Evolutionary conservation across 2,113 vertebrate genomes (phyloP).

Genomic region (Procavia capensis): DNA sequence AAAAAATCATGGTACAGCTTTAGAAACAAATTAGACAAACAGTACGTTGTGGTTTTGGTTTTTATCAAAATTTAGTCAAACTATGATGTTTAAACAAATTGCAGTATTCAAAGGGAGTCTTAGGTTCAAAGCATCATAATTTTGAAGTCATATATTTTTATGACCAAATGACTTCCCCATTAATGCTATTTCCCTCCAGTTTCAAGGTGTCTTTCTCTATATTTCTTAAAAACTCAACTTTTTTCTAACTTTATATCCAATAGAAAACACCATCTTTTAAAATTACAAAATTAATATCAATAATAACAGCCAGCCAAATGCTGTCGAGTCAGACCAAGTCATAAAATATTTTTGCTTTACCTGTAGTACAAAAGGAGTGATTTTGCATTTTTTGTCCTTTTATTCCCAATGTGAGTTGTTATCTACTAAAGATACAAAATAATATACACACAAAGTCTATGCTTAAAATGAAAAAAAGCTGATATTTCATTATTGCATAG

Average conservation of each 20-base stretch:
- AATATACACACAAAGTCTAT: not conserved
- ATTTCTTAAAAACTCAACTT: constrained; percentile 2
- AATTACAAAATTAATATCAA: not conserved
- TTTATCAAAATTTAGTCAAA: constrained; percentile 19
- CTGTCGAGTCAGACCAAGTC: no score
- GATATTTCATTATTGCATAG: not conserved
- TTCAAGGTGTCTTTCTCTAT: not conserved
- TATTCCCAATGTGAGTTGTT: not conserved
- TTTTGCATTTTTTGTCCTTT: not conserved
- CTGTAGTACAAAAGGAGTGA: not conserved
- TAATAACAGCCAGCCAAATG: no score
- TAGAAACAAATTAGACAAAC: not conserved
- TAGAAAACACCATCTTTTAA: not conserved
- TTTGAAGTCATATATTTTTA: not conserved
- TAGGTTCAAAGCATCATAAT: not conserved
- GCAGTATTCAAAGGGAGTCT: not conserved
- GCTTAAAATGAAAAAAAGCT: not conserved
- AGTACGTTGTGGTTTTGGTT: not conserved
- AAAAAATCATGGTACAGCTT: not conserved
- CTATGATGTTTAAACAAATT: not conserved
- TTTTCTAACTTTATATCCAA: not conserved
- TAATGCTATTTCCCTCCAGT: not conserved
- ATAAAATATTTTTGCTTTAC: not conserved
- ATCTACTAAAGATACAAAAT: not conserved
- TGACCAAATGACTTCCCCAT: not conserved